Evolutionary conservation across 1,140 invertebrate genomes (phyloP), one percentile per base, ranked within the genome.

Genomic region (Oryctes rhinoceros): DNA sequence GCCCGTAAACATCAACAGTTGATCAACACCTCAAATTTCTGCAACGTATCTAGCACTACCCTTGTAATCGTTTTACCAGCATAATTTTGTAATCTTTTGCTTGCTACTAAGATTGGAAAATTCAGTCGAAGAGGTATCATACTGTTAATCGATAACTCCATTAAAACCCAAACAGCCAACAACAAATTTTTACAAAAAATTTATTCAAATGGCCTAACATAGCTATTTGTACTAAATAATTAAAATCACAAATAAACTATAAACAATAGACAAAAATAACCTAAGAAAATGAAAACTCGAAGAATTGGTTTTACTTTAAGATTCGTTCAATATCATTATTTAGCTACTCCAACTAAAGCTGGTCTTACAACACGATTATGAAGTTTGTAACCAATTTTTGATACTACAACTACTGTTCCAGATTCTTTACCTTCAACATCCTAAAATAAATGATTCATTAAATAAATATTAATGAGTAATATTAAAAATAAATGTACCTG

Each of bases 331-430:
- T 30, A 71, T 24, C n/a, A 74, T 82, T 84, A 88, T 88, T 97
- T 97, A 39, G 96, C 94, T 35, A 99, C 98, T 67, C 97, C 98
- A 44, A 99, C 98, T 62, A 98, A 89, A n/a, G 98, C 98, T 65
- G 98, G 97, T 85, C 98, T 90, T 84, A 99, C 93, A 82, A 97
- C 96, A 86, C 98, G 90, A 84, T 97, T 96, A 83, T 98, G 94
- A 65, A 99, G 89, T 89, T 96, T 97, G 88, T 98, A 99, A 18
- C 98, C 98, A 67, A 98, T 91, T 91, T 99, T 99, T 62, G 95
- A 96, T 2, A 99, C 97, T 13, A 95, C 93, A 18, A 97, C 94
- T 49, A 99, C 92, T 3, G 95, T 97, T 62, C 97, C 97, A 3
- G 94, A 89, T 78, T 94, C 91, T 83, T 96, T 96, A 0, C 93